A percentile compares a stretch with the other conserved stretches of the same genome.
Evolutionary conservation across 1,140 invertebrate genomes (phyloP).

Genomic region (Acyrthosiphon pisum): DNA sequence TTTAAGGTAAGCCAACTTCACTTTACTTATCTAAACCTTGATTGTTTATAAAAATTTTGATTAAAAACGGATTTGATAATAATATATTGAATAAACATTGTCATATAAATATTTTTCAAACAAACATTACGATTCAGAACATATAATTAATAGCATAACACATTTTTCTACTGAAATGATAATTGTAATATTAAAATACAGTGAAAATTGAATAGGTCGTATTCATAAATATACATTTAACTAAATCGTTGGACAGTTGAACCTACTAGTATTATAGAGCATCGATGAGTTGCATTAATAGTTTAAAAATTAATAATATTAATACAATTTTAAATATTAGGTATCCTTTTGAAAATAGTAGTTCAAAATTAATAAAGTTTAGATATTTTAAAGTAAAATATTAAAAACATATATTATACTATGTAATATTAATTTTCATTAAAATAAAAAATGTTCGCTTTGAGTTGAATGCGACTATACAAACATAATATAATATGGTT

Average conservation of each 20-base stretch:
- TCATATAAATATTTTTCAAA: too few relatives aligned
- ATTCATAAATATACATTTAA: neutral
- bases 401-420: neutral
- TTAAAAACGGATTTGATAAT: neutral
- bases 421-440: neutral
- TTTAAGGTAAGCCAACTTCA: neutral
- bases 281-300: neutral
- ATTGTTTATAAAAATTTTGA: neutral
- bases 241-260: neutral
- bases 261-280: neutral
- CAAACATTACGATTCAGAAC: neutral
- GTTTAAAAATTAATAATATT: neutral
- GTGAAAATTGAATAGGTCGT: neutral
- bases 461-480: neutral
- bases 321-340: neutral
- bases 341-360: neutral
- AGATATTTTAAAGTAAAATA: neutral
- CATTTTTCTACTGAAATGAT: neutral
- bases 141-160: neutral
- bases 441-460: neutral
- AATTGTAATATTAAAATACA: neutral
- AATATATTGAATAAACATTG: neutral
- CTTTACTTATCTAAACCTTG: neutral
- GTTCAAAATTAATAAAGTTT: neutral
- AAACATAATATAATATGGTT: neutral